phyloP scores from a whole-genome alignment of 2,888 invertebrate genomes.

The Phortica magna region DNA sequence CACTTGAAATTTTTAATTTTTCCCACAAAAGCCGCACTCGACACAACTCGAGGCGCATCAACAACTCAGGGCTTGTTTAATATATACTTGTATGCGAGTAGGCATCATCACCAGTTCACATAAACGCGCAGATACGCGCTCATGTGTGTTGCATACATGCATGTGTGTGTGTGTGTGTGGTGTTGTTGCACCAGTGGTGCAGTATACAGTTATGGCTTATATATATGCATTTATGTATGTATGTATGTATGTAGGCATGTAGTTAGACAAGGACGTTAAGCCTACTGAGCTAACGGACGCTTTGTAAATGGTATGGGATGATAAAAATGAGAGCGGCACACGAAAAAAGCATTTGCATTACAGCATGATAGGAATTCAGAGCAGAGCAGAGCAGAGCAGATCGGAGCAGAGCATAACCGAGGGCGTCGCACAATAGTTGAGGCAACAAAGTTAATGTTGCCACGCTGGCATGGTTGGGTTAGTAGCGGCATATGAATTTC shows the following conservation, averaged over 20 bases:
- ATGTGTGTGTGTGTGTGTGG: constrained; percentile 28
- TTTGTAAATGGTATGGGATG: neutral
- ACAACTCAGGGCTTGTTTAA: constrained; percentile 51
- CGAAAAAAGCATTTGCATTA: neutral
- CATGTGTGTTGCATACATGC: constrained; percentile 41
- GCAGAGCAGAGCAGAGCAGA: too few species aligned
- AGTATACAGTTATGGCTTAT: too few species aligned
- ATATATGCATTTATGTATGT: too few species aligned
- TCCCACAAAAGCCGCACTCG: constrained; percentile 75
- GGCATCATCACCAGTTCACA: constrained; percentile 42
- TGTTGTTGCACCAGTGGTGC: too few species aligned
- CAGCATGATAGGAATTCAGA: too few species aligned
- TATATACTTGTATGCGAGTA: constrained; percentile 20
- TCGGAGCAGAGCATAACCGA: too few species aligned
- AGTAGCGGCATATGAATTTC: neutral
- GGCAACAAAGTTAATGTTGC: too few species aligned
- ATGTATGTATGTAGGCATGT: constrained; percentile 49
- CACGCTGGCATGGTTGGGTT: neutral
- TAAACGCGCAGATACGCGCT: constrained; percentile 32
- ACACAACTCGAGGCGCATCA: constrained; percentile 71
- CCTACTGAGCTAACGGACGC: neutral
- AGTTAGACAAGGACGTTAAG: constrained; percentile 25
- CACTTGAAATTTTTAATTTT: constrained; percentile 76
- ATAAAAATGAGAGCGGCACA: neutral
- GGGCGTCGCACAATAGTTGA: neutral